Base-by-base conservation (phyloP, 2,797 vertebrate species). In the Esox lucius region DNA sequence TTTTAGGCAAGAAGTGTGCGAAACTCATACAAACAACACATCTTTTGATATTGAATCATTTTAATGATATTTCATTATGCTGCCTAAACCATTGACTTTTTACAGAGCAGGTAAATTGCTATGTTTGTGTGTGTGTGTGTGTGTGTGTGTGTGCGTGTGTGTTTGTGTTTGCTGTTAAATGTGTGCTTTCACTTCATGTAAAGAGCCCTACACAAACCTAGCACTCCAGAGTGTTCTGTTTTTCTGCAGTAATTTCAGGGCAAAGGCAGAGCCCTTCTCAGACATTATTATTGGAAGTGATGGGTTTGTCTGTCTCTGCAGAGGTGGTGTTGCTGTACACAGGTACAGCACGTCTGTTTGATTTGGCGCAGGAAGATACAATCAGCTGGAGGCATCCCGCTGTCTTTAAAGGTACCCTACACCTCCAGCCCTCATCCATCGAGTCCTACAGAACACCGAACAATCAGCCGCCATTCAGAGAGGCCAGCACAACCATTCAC, bases 11-110 rank as follows among this genome's bases (percentile, higher is more conserved):
- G 49, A 71, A 33, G 69, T 49, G 48, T 75, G 33, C 42, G 24
- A 67, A 66, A 48, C 28, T 17, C 71, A 73, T 73, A 73, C 59
- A 39, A 31, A 72, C 73, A 46, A 68, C 31, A 42, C 59, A 71
- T 75, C 53, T 53, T 70, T 65, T 4, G 8, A 17, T 70, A 64
- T 66, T 71, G 17, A 70, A 28, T 53, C 16, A 26, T 70, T 56
- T 53, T 33, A 49, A 61, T 61, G 12, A 61, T 61, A 61, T 12
- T 61, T 26, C 1, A 61, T 61, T 61, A 61, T 61, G 56, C 4
- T 59, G 22, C 11, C 22, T 59, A 22, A 59, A 59, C n/a, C 11
- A 59, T 12, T 31, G 13, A 65, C 15, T 31, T 33, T 65, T 15
- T 65, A 33, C 26, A 17, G 28, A 33, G 31, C 62, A 65, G 64